Evolutionary conservation across 1,140 invertebrate species (phyloP).

Genomic region (Araneus ventricosus): DNA sequence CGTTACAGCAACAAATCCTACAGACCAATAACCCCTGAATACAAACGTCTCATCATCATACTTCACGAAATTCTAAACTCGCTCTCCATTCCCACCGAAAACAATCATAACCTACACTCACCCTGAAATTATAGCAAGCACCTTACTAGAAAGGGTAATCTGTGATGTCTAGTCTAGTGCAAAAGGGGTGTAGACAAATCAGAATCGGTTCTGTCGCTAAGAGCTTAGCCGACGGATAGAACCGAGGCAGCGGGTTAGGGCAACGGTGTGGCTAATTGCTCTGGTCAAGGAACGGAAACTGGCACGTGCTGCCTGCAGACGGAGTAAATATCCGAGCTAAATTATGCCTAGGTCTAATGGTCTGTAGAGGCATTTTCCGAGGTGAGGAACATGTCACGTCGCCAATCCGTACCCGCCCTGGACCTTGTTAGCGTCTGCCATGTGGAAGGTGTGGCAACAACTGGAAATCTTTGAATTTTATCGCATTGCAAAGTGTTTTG

Average conservation of each 20-base stretch:
- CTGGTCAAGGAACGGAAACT: background rate
- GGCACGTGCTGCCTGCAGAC: background rate
- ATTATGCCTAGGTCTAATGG: background rate
- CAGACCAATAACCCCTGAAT: no score
- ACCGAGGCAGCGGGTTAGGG: background rate
- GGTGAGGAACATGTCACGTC: background rate
- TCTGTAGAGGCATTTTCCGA: background rate
- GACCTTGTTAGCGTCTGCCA: background rate
- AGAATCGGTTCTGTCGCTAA: background rate
- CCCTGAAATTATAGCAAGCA: background rate
- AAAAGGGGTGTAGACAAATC: background rate
- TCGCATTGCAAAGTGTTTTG: background rate
- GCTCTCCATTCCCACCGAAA: no score
- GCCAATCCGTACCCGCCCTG: background rate
- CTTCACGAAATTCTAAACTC: no score
- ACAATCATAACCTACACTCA: background rate
- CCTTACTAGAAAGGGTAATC: background rate
- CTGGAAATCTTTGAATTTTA: background rate
- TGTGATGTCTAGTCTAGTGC: background rate
- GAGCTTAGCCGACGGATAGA: background rate
- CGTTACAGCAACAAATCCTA: no score
- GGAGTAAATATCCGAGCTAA: background rate
- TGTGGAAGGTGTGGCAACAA: background rate
- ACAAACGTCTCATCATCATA: no score
- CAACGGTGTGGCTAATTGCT: background rate